phyloP scores from a whole-genome alignment of 2,797 vertebrate genomes.

The Aphelocoma californica region DNA sequence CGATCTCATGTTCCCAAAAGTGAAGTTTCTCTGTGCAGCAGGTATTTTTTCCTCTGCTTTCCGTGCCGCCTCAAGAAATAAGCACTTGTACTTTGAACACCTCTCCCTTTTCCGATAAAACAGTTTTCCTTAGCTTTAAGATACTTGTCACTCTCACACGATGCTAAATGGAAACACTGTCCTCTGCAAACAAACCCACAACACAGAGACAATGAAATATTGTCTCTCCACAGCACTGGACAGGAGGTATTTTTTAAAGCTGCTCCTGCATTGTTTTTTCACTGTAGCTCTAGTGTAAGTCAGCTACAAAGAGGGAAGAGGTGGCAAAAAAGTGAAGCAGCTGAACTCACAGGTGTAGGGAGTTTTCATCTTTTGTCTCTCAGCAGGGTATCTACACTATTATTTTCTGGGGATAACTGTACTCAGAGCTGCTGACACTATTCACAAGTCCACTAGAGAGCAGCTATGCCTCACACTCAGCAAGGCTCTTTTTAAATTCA shows the following conservation, averaged over 20 bases:
- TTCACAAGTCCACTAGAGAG: slow-evolving; percentile 45
- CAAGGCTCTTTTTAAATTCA: neutral
- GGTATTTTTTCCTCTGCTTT: neutral
- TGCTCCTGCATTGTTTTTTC: neutral
- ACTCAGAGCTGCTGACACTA: neutral
- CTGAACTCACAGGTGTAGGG: neutral
- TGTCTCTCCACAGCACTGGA: neutral
- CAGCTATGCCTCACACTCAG: slow-evolving; percentile 55
- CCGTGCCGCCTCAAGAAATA: neutral
- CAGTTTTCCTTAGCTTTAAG: neutral
- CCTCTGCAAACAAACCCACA: neutral
- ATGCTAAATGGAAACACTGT: neutral
- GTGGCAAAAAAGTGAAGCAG: neutral
- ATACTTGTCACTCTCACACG: neutral
- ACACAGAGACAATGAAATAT: neutral
- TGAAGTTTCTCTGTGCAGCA: neutral
- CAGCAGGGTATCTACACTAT: neutral
- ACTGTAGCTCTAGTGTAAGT: neutral
- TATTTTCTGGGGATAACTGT: neutral
- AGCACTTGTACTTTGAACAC: neutral
- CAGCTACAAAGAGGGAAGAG: neutral
- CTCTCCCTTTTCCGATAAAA: neutral
- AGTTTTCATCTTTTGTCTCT: neutral
- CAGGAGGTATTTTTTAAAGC: neutral
- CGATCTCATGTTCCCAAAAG: neutral